Evolutionary conservation across 1,140 invertebrate species (phyloP).

Genomic region (Plutomurus gul): DNA sequence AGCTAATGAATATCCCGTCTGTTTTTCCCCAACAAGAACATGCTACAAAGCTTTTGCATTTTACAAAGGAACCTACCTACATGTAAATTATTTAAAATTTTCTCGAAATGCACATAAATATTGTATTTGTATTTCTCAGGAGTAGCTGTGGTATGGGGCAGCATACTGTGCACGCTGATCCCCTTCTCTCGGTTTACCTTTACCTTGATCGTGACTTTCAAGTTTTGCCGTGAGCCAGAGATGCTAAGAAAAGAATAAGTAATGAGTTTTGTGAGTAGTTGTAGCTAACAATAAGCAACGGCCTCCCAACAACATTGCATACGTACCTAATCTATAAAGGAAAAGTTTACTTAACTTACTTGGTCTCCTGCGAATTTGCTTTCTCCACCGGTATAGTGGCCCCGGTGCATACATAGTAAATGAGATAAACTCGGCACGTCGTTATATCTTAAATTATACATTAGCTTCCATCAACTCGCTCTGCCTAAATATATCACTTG

Average conservation of each 20-base stretch:
- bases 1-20: too few relatives aligned
- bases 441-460: slow-evolving; percentile 12
- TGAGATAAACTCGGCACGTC: slow-evolving; percentile 16
- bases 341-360: too few relatives aligned
- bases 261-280: neutral
- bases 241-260: neutral
- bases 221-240: neutral
- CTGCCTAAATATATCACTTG: slow-evolving; percentile 14
- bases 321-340: neutral
- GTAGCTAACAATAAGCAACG: neutral
- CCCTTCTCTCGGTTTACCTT: neutral
- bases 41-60: too few relatives aligned
- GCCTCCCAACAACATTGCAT: neutral
- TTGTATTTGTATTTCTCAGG: too few relatives aligned
- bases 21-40: too few relatives aligned
- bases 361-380: too few relatives aligned
- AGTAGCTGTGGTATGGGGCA: neutral
- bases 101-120: too few relatives aligned
- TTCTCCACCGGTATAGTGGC: too few relatives aligned
- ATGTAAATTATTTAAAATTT: too few relatives aligned
- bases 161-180: neutral
- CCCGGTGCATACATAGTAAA: slow-evolving; percentile 10
- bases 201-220: slow-evolving; percentile 4
- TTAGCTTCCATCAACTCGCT: neutral
- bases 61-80: too few relatives aligned